Base-by-base conservation (phyloP, 2,888 invertebrate species). In the Nasonia oneida region DNA sequence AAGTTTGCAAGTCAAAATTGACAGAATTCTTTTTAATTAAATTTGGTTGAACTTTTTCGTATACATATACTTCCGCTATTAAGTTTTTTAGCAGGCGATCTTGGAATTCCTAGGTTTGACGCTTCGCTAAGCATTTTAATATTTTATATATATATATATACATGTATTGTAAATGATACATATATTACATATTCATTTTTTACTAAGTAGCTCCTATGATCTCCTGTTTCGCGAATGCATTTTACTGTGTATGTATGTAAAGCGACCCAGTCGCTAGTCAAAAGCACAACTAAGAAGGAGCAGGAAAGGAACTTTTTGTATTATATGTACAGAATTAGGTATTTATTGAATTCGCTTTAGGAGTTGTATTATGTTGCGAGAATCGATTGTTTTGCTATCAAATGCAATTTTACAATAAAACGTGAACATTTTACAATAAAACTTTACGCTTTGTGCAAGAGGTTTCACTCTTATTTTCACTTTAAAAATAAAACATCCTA, bases 21-120 rank as follows among this genome's bases (percentile, higher is more conserved):
- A 33, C 78, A 64, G 29, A 83, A 81, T 81, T 86, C 86, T 84
- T 84, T 70, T 86, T 86, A 84, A 86, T 86, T 86, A 82, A 86
- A 86, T 82, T 86, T 84, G 47, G 86, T 86, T 84, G 39, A 86
- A 86, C 86, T 79, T 86, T 82, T 61, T 83, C 77, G 23, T 86
- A 73, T 73, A 64, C 53, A 61, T 64, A 84, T 77, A 86, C 53
- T 84, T 85, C 64, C 70, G 74, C 78, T 81, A 76, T 39, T 78
- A 70, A 61, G 33, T 79, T 81, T 18, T 75, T 70, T n/a, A 61
- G 23, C 47, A 81, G 42, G 64, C 76, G 70, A 78, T 70, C 67
- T 67, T 57, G 29, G 78, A 81, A 86, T 81, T 86, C 81, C 84
- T 84, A 78, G 81, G 82, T 82, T 85, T 67, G 61, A 76, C 37